Percentiles rank a stretch among this genome's conserved stretches.
phyloP scores from a whole-genome alignment of 2,113 vertebrate species.

The Pholis gunnellus region DNA sequence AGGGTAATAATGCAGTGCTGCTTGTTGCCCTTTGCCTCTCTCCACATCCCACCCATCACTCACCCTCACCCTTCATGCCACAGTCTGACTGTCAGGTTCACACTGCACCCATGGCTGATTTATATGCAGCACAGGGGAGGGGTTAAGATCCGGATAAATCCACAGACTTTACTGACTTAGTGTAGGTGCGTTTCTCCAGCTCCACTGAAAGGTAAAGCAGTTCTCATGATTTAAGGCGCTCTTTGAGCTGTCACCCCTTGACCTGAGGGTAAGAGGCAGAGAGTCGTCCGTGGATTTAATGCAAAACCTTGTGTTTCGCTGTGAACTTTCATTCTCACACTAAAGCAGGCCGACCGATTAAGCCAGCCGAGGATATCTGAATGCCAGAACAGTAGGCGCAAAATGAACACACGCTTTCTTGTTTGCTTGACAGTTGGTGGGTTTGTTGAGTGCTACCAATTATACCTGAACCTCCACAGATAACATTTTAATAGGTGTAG shows the following conservation, averaged over 20 bases:
- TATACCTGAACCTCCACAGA: constrained; percentile 41
- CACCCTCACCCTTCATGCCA: constrained; percentile 1
- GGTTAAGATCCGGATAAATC: constrained; percentile 80
- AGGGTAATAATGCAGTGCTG: background rate
- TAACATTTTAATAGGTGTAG: constrained; percentile 17
- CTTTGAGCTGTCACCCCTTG: constrained; percentile 78
- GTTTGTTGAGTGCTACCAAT: constrained; percentile 48
- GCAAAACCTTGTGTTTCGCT: constrained; percentile 61
- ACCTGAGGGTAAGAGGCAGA: constrained; percentile 77
- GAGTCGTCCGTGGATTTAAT: constrained; percentile 74
- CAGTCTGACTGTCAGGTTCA: constrained; percentile 46
- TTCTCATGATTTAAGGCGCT: constrained; percentile 81
- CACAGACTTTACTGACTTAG: constrained; percentile 81
- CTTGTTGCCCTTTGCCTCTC: constrained; percentile 26
- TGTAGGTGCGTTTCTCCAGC: constrained; percentile 67
- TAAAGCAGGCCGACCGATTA: constrained; percentile 54
- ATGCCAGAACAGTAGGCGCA: constrained; percentile 36
- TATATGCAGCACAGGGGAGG: constrained; percentile 77
- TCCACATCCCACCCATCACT: constrained; percentile 12
- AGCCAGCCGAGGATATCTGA: constrained; percentile 56
- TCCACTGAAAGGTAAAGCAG: constrained; percentile 79
- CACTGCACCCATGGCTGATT: constrained; percentile 70
- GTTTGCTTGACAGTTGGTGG: constrained; percentile 65
- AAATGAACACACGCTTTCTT: constrained; percentile 55
- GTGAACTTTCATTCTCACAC: constrained; percentile 78